phyloP scores from a whole-genome alignment of 2,888 invertebrate species.

The Acrobasis suavella region DNA sequence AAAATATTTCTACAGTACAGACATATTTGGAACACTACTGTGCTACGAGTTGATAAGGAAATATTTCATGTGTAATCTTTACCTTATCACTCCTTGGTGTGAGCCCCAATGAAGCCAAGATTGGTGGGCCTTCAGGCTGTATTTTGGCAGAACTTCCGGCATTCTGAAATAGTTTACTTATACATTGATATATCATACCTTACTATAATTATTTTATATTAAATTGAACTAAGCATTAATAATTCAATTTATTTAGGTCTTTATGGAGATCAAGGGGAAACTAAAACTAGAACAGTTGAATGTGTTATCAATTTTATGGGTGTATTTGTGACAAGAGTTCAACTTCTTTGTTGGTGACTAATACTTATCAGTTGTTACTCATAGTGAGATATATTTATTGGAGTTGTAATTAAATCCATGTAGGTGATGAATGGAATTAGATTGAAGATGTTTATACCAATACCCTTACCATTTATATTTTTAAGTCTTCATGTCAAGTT shows the following conservation, averaged over 20 bases:
- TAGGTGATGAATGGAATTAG: too few species aligned
- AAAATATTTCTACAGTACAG: conserved; percentile 37
- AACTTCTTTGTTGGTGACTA: neutral
- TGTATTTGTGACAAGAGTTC: neutral
- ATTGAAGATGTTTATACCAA: too few species aligned
- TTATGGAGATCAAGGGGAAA: neutral
- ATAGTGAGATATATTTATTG: neutral
- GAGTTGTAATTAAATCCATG: too few species aligned
- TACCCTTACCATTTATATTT: too few species aligned
- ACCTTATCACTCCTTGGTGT: conserved; percentile 82
- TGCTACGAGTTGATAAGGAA: conserved; percentile 42
- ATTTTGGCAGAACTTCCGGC: conserved; percentile 56
- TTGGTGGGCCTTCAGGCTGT: conserved; percentile 78
- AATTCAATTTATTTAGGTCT: neutral
- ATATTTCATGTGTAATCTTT: conserved; percentile 50
- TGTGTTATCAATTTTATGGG: neutral
- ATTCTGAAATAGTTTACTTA: conserved; percentile 57
- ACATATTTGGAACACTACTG: conserved; percentile 30
- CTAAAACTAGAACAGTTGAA: neutral
- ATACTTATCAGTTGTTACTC: neutral
- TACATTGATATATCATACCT: neutral
- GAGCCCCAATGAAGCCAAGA: conserved; percentile 77
- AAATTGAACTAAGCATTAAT: neutral
- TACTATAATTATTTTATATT: neutral
- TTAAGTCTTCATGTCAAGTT: neutral